A percentile compares a stretch with the other conserved stretches of the same genome.
Conservation (phyloP, 2,113 vertebrate genomes). For the Platycercus adscitus region DNA sequence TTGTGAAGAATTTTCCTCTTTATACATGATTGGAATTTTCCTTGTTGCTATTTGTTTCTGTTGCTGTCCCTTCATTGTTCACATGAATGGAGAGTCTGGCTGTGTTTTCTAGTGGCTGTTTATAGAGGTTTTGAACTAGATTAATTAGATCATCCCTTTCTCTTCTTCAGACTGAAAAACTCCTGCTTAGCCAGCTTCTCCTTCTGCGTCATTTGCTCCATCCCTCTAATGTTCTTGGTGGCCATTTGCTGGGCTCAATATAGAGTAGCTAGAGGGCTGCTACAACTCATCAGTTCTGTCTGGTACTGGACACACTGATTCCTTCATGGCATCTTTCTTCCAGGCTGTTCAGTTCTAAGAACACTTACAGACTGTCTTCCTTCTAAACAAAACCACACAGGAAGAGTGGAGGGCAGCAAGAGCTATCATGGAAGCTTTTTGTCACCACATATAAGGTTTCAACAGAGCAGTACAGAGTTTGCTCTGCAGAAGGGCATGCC, state of each 20-base stretch:
- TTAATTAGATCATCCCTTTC: background rate
- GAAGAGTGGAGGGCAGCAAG: background rate
- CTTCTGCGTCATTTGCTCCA: background rate
- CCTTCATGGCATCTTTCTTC: background rate
- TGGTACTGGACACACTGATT: background rate
- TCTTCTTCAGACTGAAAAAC: background rate
- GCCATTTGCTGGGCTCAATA: background rate
- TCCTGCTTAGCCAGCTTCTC: background rate
- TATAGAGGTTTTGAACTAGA: background rate
- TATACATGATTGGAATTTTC: background rate
- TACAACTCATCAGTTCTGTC: background rate
- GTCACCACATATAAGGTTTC: background rate
- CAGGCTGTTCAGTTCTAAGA: background rate
- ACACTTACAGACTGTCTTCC: background rate
- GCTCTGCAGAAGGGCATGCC: background rate
- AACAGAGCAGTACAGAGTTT: background rate
- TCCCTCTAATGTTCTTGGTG: background rate
- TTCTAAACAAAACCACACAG: background rate
- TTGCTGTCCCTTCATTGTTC: background rate
- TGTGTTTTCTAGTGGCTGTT: background rate
- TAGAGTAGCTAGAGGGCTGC: background rate
- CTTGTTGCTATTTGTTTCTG: background rate
- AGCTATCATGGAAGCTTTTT: background rate
- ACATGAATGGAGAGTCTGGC: background rate
- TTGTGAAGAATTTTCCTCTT: background rate